These are phyloP conservation scores for Mythimna impura DNA, from an alignment of 2,888 invertebrate genomes.

Conservation along the genomic window DNA sequence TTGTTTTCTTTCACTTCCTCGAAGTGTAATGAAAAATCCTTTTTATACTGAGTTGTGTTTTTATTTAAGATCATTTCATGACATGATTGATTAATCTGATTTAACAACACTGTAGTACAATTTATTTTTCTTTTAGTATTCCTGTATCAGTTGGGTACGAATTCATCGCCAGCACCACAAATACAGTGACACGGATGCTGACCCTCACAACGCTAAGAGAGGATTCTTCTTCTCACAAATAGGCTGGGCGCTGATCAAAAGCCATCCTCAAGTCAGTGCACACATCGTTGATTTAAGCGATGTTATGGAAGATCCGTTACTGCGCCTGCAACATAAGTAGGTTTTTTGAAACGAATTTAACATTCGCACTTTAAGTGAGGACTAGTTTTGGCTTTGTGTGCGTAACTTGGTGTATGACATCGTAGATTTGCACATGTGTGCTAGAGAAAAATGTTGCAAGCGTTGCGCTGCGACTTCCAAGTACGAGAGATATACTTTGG, in stretches of 20 bases:
- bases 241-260: slow-evolving; percentile 96
- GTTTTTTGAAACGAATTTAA: not conserved
- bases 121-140: slow-evolving; percentile 84
- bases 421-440: too few relatives aligned
- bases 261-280: slow-evolving; percentile 89
- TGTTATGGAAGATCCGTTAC: slow-evolving; percentile 18
- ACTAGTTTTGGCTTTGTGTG: too few relatives aligned
- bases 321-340: slow-evolving; percentile 12
- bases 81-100: not conserved
- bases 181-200: slow-evolving; percentile 96
- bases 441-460: too few relatives aligned
- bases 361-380: too few relatives aligned
- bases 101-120: not conserved
- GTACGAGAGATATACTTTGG: too few relatives aligned
- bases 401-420: too few relatives aligned
- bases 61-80: too few relatives aligned
- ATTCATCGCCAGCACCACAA: slow-evolving; percentile 90
- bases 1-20: too few relatives aligned
- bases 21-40: not conserved
- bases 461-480: too few relatives aligned
- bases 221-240: slow-evolving; percentile 99
- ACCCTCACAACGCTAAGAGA: slow-evolving; percentile 96
- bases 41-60: too few relatives aligned
- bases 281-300: slow-evolving; percentile 25
- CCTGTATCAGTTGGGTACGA: slow-evolving; percentile 80